Base-by-base conservation (phyloP, 2,888 invertebrate genomes). In the Nomada fucata region DNA sequence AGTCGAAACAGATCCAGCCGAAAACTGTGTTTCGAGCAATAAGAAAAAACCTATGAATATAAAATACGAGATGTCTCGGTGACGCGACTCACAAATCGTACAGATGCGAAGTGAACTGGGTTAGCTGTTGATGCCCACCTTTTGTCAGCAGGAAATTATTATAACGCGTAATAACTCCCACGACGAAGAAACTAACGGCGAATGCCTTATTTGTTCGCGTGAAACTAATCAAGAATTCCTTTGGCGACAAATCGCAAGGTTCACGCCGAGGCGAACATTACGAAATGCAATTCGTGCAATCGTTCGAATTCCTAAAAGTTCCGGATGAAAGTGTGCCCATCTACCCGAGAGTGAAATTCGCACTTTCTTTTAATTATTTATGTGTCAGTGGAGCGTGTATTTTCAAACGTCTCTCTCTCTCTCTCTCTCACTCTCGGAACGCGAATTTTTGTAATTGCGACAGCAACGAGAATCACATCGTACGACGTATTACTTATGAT, bases 181-280 rank as follows among this genome's bases (percentile, higher is more conserved):
- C 68, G 70, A 67, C 59, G 82, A 81, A 79, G 86, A 86, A 89
- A 89, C 89, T 90, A 89, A 85, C 88, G 84, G 84, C 77, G 71
- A 80, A 67, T 77, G 83, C 69, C 74, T 88, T 88, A 88, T 88
- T 89, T 88, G 84, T 79, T 71, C 61, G 59, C 68, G 75, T 61
- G 67, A 50, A 73, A 64, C 42, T 53, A 29, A 65, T 52, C 65
- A 23, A 55, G 7, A 57, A 44, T 36, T 60, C 26, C 59, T 71
- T 85, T 75, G 44, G 72, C 50, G 65, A 73, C 71, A 29, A 73
- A 68, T 83, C 59, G 52, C 20, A 44, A 44, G 29, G 63, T 52
- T 47, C 42, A 11, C 57, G 36, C 20, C 50, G 65, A n/a, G 72
- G 61, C 29, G 61, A 53, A 44, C 18, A 53, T 70, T 70, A 47